Conservation (phyloP, 1,140 invertebrate species). For the Bombus haemorrhoidalis region DNA sequence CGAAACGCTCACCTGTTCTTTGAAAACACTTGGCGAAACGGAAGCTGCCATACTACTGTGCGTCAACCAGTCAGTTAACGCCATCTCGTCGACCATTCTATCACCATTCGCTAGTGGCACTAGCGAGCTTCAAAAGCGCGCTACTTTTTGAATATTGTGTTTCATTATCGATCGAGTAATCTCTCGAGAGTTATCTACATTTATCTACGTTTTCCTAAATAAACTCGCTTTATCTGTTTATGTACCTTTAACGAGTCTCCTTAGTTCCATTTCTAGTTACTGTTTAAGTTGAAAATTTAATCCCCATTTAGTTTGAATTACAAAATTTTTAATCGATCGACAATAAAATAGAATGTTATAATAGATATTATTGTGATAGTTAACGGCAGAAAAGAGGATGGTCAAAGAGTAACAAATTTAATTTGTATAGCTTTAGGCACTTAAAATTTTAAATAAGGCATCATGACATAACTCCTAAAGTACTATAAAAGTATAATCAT, state of each 20-base stretch:
- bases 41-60: slow-evolving; percentile 64
- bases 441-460: too few species aligned
- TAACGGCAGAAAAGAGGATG: too few species aligned
- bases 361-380: too few species aligned
- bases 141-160: neutral
- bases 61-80: slow-evolving; percentile 26
- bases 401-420: too few species aligned
- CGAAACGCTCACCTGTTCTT: slow-evolving; percentile 41
- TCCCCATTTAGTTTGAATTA: neutral
- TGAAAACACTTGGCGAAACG: slow-evolving; percentile 54
- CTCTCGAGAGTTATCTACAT: too few species aligned
- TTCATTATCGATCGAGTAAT: neutral
- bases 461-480: too few species aligned
- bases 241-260: neutral
- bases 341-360: too few species aligned
- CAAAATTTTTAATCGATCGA: too few species aligned
- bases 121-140: neutral
- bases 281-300: neutral
- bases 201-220: neutral
- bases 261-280: neutral
- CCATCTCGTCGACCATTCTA: slow-evolving; percentile 45
- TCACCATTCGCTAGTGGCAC: neutral
- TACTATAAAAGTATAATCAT: too few species aligned
- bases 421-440: too few species aligned
- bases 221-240: neutral